Evolutionary conservation across 2,113 vertebrate genomes (phyloP), one percentile per base, ranked within the genome.

Genomic region (Corythornis madagascariensis): DNA sequence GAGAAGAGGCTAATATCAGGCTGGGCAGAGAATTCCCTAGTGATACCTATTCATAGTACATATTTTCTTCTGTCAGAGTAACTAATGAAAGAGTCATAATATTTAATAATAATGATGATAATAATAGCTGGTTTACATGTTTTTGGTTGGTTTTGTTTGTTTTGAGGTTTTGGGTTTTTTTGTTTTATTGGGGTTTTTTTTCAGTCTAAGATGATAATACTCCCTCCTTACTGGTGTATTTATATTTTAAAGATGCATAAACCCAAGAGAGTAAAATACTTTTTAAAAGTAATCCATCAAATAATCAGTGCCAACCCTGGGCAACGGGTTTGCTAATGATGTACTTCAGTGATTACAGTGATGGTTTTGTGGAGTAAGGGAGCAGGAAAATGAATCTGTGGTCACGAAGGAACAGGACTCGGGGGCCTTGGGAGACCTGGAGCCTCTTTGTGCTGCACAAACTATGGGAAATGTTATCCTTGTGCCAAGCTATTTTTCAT

Each of bases 51-150:
- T 94, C 55, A 20, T 33, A 71, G 48, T 60, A 19, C 7, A 1
- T 86, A 40, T 86, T 81, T 92, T 91, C 64, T 33, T 90, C 59
- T 89, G 56, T 40, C 25, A 7, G n/a, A 75, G n/a, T 76, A 93
- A 84, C 71, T 82, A 81, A 70, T 76, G 56, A 91, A 94, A 89
- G 79, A 90, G 73, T 70, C 14, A 67, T 64, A 89, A 66, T 73
- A 81, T 88, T 90, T 83, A 84, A 24, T 25, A 89, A 47, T 45
- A 74, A 66, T 31, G 10, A 61, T 65, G 9, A 61, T 66, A 26
- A 42, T 38, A 91, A 57, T 63, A 74, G 18, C n/a, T 73, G 35
- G 19, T 71, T 88, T n/a, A 50, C 7, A 20, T 76, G 12, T 40
- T 52, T 18, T 24, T 24, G 21, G 21, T 50, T 50, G 21, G 21